Evolutionary conservation across 1,140 invertebrate genomes (phyloP).

Genomic region (Campoletis sonorensis): DNA sequence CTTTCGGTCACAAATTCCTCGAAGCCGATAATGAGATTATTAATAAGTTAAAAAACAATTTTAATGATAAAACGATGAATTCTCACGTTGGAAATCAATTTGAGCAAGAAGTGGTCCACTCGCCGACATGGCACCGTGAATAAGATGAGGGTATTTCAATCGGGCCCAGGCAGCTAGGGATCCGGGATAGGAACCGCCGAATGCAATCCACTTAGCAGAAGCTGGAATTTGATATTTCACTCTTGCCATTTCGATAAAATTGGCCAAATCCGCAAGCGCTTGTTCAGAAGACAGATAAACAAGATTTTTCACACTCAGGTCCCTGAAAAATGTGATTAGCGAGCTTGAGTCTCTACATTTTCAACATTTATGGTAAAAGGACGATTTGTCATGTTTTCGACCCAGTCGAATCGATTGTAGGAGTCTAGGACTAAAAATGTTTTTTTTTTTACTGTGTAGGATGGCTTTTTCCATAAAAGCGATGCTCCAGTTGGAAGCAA

Average conservation of each 20-base stretch:
- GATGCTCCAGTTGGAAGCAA: conserved; percentile 92
- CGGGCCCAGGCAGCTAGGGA: conserved; percentile 93
- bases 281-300: conserved; percentile 89
- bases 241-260: conserved; percentile 86
- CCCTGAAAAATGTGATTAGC: conserved; percentile 76
- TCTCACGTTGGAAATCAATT: conserved; percentile 87
- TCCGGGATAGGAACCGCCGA: conserved; percentile 96
- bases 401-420: no score
- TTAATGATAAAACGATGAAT: conserved; percentile 37
- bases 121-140: conserved; percentile 90
- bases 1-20: no score
- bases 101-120: conserved; percentile 91
- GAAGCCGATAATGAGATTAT: no score
- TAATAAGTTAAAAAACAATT: no score
- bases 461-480: conserved; percentile 95
- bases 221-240: conserved; percentile 79
- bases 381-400: neutral
- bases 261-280: conserved; percentile 91
- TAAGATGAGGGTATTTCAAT: conserved; percentile 92
- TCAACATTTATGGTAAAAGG: no score
- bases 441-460: conserved; percentile 82
- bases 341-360: neutral
- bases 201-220: conserved; percentile 91
- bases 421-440: no score
- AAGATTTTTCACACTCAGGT: conserved; percentile 87